Conservation (phyloP, 53 echinoderm and acorn worm species). For the Hippasteria phrygiana region DNA sequence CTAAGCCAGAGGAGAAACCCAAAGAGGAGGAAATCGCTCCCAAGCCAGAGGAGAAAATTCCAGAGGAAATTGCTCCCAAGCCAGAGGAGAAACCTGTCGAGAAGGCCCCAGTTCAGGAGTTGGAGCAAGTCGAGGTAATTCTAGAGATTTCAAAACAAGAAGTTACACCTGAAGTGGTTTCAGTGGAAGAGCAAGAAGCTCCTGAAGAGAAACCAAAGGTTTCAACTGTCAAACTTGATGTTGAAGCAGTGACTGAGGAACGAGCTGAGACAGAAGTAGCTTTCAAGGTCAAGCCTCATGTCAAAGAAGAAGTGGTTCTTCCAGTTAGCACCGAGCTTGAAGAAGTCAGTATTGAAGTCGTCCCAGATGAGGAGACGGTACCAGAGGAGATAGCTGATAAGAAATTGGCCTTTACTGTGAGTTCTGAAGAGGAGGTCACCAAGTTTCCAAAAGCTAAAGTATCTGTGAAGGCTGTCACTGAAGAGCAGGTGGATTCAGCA, state of each 20-base stretch:
- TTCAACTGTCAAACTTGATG: constrained; percentile 15
- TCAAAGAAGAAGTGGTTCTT: constrained; percentile 34
- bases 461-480: constrained; percentile 52
- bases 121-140: constrained; percentile 47
- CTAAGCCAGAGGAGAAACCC: constrained; percentile 65
- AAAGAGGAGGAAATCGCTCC: too few species aligned
- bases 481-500: constrained; percentile 47
- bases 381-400: constrained; percentile 27
- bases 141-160: constrained; percentile 28
- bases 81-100: constrained; percentile 50
- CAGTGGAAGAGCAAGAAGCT: constrained; percentile 63
- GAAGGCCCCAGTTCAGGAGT: constrained; percentile 62
- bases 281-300: background rate
- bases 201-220: constrained; percentile 47
- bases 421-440: constrained; percentile 41
- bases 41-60: too few species aligned
- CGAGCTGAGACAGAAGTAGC: constrained; percentile 34
- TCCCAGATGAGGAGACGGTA: constrained; percentile 19
- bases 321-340: constrained; percentile 13
- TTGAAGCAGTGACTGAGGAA: constrained; percentile 33
- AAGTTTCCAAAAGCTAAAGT: background rate
- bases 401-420: constrained; percentile 22
- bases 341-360: constrained; percentile 26
- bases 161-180: constrained; percentile 49
- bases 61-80: constrained; percentile 62